Evolutionary conservation across 2,888 invertebrate genomes (phyloP).

Genomic region (Sericinus montela): DNA sequence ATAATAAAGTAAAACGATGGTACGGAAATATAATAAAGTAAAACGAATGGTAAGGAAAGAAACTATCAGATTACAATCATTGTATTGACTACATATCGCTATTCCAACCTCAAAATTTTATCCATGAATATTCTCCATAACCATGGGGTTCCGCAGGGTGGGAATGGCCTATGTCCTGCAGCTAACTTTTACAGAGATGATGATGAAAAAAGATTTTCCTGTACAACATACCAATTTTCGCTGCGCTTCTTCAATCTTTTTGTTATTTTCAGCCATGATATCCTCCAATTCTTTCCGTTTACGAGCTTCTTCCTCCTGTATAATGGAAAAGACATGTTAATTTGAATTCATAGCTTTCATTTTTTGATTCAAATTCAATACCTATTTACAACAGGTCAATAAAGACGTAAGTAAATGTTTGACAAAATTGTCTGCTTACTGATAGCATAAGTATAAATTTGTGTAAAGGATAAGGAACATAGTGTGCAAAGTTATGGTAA

Average conservation of each 20-base stretch:
- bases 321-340: slow-evolving; percentile 75
- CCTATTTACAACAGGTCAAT: slow-evolving; percentile 24
- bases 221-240: slow-evolving; percentile 90
- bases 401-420: background rate
- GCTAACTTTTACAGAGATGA: too few species aligned
- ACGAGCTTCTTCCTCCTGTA: slow-evolving; percentile 98
- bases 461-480: background rate
- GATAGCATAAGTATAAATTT: background rate
- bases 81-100: too few species aligned
- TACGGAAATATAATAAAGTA: too few species aligned
- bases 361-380: background rate
- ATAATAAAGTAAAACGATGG: too few species aligned
- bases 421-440: too few species aligned
- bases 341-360: slow-evolving; percentile 28
- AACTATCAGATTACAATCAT: too few species aligned
- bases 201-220: too few species aligned
- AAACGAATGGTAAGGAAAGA: too few species aligned
- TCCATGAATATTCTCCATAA: too few species aligned
- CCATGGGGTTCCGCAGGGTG: too few species aligned
- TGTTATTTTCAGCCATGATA: slow-evolving; percentile 98
- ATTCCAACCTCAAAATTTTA: too few species aligned
- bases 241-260: slow-evolving; percentile 98
- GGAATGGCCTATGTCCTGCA: too few species aligned
- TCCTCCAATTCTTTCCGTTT: slow-evolving; percentile 97
- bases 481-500: background rate